Conservation (phyloP, 2,113 vertebrate species). For the Pteronura brasiliensis region DNA sequence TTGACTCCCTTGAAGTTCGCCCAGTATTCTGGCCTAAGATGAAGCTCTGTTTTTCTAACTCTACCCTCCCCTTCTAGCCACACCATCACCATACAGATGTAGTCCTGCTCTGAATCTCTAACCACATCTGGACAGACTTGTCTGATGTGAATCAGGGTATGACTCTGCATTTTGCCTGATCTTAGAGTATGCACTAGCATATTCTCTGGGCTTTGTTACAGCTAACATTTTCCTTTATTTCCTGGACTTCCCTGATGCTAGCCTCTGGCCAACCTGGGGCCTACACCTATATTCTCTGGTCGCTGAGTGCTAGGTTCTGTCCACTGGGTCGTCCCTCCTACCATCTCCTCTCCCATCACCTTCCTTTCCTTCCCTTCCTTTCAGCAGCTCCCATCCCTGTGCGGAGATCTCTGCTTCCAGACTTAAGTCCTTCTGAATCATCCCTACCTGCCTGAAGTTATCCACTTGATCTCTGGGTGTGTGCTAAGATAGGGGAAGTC, state of each 20-base stretch:
- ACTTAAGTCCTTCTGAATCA: neutral
- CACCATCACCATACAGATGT: neutral
- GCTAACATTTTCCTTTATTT: neutral
- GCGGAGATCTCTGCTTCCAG: neutral
- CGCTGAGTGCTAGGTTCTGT: neutral
- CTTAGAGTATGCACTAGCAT: neutral
- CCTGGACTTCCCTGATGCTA: neutral
- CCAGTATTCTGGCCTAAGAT: neutral
- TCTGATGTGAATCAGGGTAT: neutral
- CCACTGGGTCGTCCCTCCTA: neutral
- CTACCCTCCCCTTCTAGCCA: neutral
- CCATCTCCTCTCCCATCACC: neutral
- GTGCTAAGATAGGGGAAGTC: neutral
- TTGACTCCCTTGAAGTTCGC: neutral
- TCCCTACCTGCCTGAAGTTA: neutral
- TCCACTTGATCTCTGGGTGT: neutral
- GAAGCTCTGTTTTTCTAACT: neutral
- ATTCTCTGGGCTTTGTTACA: neutral
- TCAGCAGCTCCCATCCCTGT: neutral
- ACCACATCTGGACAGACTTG: neutral
- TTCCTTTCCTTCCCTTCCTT: neutral
- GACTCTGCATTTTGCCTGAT: neutral
- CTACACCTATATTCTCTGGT: neutral
- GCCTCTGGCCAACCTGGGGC: neutral
- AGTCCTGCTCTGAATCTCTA: neutral